phyloP scores from a whole-genome alignment of 2,113 vertebrate species.

The Gopherus evgoodei region DNA sequence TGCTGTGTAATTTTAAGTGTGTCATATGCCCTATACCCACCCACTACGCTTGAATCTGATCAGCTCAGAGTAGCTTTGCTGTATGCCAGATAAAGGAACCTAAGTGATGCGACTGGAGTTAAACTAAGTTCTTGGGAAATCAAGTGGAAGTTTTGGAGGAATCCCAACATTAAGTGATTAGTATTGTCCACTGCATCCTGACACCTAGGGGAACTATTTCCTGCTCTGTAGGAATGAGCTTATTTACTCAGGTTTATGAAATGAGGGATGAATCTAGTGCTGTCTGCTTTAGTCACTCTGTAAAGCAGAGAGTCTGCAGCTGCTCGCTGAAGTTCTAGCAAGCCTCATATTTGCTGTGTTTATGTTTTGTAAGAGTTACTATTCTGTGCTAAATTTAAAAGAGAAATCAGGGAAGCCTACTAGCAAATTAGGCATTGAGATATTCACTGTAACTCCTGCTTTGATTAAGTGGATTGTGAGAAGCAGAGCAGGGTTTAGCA shows the following conservation, averaged over 20 bases:
- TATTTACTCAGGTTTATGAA: conserved; percentile 29
- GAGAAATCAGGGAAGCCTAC: conserved; percentile 54
- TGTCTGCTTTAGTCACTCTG: conserved; percentile 25
- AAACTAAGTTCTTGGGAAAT: too few species aligned
- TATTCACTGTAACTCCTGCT: conserved; percentile 52
- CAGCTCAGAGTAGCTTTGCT: too few species aligned
- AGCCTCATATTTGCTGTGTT: conserved; percentile 50
- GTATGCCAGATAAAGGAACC: too few species aligned
- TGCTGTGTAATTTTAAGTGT: too few species aligned
- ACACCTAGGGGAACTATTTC: conserved; percentile 8
- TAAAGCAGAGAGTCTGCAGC: conserved; percentile 38
- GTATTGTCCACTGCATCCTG: not conserved
- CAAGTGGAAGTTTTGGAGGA: too few species aligned
- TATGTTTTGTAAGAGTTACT: conserved; percentile 69
- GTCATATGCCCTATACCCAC: too few species aligned
- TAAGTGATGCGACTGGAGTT: too few species aligned
- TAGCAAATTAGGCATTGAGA: conserved; percentile 44
- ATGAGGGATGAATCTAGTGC: not conserved
- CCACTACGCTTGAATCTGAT: too few species aligned
- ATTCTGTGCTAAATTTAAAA: conserved; percentile 57
- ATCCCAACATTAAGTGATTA: not conserved
- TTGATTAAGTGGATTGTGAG: conserved; percentile 56
- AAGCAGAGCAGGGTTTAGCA: conserved; percentile 32
- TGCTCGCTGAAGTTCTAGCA: conserved; percentile 48
- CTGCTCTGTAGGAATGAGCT: conserved; percentile 28